Percentiles rank a stretch among this genome's conserved stretches.
Evolutionary conservation across 2,888 invertebrate species (phyloP).

Genomic region (Leptopilina drosophilae): DNA sequence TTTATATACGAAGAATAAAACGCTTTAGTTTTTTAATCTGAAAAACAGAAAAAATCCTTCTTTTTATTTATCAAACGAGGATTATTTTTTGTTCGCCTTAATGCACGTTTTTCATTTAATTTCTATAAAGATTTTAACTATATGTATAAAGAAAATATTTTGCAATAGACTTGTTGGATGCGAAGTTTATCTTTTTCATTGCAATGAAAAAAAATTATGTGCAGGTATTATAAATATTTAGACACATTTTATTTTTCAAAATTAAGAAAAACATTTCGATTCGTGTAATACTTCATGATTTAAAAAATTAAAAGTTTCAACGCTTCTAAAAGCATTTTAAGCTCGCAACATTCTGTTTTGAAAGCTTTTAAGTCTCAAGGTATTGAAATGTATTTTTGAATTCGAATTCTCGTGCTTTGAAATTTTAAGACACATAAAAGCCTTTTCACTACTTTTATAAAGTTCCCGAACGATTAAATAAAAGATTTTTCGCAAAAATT

Average conservation of each 20-base stretch:
- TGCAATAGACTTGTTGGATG: background rate
- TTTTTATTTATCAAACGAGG: background rate
- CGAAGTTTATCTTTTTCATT: background rate
- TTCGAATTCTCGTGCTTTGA: background rate
- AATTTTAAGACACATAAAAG: conserved; percentile 11
- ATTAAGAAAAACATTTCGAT: background rate
- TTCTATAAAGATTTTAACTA: background rate
- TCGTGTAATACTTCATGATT: background rate
- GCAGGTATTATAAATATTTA: too few species aligned
- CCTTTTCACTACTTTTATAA: background rate
- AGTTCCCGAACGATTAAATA: conserved; percentile 9
- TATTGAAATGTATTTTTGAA: conserved; percentile 15
- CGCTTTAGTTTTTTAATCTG: too few species aligned
- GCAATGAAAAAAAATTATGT: background rate
- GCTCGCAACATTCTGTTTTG: conserved; percentile 14
- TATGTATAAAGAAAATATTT: background rate
- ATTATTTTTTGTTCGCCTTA: background rate
- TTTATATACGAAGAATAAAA: too few species aligned
- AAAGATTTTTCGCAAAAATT: background rate
- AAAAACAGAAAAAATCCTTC: background rate
- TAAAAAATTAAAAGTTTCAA: conserved; percentile 10
- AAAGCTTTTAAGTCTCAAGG: conserved; percentile 6
- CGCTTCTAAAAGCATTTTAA: conserved; percentile 19
- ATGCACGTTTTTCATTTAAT: background rate
- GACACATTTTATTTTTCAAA: background rate